These are phyloP conservation scores for Drosophila gunungcola DNA, from an alignment of 1,140 invertebrate genomes.

Conservation along the genomic window DNA sequence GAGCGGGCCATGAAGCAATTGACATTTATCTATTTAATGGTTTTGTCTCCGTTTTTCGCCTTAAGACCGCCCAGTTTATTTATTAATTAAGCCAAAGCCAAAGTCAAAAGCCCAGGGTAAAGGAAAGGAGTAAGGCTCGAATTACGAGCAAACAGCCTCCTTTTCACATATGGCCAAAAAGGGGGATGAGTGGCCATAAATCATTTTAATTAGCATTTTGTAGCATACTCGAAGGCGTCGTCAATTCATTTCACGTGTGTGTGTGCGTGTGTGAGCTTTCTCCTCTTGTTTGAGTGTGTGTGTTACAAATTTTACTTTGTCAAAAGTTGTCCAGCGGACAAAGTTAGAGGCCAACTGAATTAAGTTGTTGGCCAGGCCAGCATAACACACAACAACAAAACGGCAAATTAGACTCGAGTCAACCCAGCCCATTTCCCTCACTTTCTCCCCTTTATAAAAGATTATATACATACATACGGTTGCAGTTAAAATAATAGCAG, in stretches of 20 bases:
- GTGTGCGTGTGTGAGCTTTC: slow-evolving; percentile 6
- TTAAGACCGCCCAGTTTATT: slow-evolving; percentile 37
- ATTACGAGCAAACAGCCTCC: slow-evolving; percentile 36
- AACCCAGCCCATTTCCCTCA: slow-evolving; percentile 33
- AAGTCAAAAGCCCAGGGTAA: slow-evolving; percentile 28
- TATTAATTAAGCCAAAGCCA: slow-evolving; percentile 64
- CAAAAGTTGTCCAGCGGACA: slow-evolving; percentile 31
- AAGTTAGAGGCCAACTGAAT: slow-evolving; percentile 53
- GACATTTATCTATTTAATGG: slow-evolving; percentile 65
- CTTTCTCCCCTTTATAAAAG: background rate
- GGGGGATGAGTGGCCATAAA: slow-evolving; percentile 46
- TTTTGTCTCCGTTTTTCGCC: background rate
- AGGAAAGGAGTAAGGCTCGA: slow-evolving; percentile 16
- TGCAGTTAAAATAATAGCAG: background rate
- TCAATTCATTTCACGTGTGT: slow-evolving; percentile 37
- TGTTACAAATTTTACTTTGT: slow-evolving; percentile 49
- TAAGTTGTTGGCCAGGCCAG: slow-evolving; percentile 66
- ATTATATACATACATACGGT: background rate
- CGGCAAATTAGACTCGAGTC: slow-evolving; percentile 58
- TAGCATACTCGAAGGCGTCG: slow-evolving; percentile 45
- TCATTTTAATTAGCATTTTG: slow-evolving; percentile 77
- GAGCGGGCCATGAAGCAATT: slow-evolving; percentile 33
- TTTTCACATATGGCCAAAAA: slow-evolving; percentile 47
- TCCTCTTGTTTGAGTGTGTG: background rate
- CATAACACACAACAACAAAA: slow-evolving; percentile 28